phyloP scores from a whole-genome alignment of 2,888 invertebrate genomes.

The Cactoblastis cactorum region DNA sequence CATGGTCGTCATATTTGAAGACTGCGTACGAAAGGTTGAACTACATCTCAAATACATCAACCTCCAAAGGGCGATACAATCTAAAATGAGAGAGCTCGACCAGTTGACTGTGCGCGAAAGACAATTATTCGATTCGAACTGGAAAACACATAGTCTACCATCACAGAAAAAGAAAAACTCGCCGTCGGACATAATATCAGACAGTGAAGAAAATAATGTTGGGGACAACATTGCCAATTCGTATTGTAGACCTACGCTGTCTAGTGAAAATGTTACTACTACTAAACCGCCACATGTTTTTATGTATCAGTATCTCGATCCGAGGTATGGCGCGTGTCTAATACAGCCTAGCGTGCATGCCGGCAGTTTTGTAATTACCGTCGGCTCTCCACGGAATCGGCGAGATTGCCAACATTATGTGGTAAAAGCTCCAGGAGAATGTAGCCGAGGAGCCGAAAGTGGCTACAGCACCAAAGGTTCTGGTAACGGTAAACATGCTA shows the following conservation, averaged over 20 bases:
- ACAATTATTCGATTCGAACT: conserved; percentile 90
- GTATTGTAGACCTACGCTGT: conserved; percentile 88
- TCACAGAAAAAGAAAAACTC: conserved; percentile 89
- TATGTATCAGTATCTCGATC: conserved; percentile 85
- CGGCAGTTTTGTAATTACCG: conserved; percentile 85
- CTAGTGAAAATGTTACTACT: conserved; percentile 87
- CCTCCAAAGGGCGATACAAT: conserved; percentile 89
- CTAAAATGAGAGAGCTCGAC: conserved; percentile 91
- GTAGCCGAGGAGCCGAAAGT: conserved; percentile 56
- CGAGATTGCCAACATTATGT: conserved; percentile 85
- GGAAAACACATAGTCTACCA: conserved; percentile 94
- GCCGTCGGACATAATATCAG: conserved; percentile 63
- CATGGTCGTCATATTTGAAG: conserved; percentile 97
- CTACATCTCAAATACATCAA: conserved; percentile 96
- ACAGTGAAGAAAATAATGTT: conserved; percentile 61
- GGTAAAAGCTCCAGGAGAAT: conserved; percentile 69
- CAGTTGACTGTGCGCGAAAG: conserved; percentile 89
- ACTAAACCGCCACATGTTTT: conserved; percentile 71
- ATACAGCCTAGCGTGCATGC: conserved; percentile 82
- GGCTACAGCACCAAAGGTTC: conserved; percentile 35
- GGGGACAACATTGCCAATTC: conserved; percentile 75
- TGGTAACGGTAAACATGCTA: conserved; percentile 52
- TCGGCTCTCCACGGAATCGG: conserved; percentile 83
- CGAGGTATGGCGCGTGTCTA: conserved; percentile 84
- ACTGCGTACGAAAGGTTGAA: conserved; percentile 95